A percentile compares a stretch with the other conserved stretches of the same genome.
Evolutionary conservation across 2,888 invertebrate genomes (phyloP).

Genomic region (Rhorus exstirpatorius): DNA sequence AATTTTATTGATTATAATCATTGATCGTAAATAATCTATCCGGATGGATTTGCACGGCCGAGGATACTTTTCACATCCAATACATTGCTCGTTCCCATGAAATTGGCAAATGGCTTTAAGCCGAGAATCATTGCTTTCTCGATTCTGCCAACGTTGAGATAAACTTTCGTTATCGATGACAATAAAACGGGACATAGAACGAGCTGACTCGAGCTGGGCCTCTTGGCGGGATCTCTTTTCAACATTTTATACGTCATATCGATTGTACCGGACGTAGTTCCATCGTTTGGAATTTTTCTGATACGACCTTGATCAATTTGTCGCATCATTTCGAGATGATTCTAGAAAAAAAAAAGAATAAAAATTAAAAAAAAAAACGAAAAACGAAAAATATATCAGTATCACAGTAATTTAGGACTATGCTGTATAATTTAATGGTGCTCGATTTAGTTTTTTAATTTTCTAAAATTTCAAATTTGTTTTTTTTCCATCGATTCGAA

Average conservation of each 20-base stretch:
- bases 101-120: constrained; percentile 45
- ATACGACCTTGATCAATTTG: constrained; percentile 62
- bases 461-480: too few relatives aligned
- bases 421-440: too few relatives aligned
- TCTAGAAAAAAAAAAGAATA: constrained; percentile 30
- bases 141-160: constrained; percentile 60
- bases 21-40: not conserved
- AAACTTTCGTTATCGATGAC: constrained; percentile 60
- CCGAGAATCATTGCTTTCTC: constrained; percentile 66
- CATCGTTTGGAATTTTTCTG: constrained; percentile 24
- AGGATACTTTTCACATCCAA: not conserved
- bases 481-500: too few relatives aligned
- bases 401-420: too few relatives aligned
- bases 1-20: too few relatives aligned
- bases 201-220: constrained; percentile 79
- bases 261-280: constrained; percentile 71
- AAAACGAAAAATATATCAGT: too few relatives aligned
- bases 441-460: too few relatives aligned
- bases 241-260: constrained; percentile 81
- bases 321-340: constrained; percentile 64
- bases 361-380: not conserved
- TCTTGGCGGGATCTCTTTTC: constrained; percentile 73
- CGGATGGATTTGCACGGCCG: too few relatives aligned
- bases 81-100: constrained; percentile 1
- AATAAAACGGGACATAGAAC: constrained; percentile 77